Base-by-base conservation (phyloP, 1,140 invertebrate genomes). In the Drosophila dunni region DNA sequence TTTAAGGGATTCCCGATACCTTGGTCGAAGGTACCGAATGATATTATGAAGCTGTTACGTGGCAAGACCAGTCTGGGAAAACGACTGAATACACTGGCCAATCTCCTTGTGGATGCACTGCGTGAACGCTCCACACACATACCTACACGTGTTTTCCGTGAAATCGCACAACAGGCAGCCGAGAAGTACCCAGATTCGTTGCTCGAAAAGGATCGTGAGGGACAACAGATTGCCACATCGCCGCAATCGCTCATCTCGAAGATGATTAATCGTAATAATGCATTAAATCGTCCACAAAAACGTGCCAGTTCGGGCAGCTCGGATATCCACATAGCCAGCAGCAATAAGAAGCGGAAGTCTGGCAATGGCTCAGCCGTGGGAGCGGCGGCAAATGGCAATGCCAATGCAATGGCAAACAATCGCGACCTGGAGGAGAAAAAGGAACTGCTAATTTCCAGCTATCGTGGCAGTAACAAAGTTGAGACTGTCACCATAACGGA, bases 1-100 rank as follows among this genome's bases (percentile, higher is more conserved):
- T 90, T 90, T 36, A 81, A 81, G 40, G 86, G 90, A n/a, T 90
- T 90, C 38, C 62, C 54, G 36, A 90, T 90, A 80, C 85, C 85
- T 51, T 90, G 85, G 85, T 54, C 51, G 4, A 90, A 85, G 79
- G 79, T 90, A 81, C 86, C 85, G 8, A 70, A 71, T 7, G 78
- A 90, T 20, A 82, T 90, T n/a, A 90, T 90, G 85, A 90, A 85
- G 13, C 57, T 77, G 36, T 63, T 90, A 8, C 74, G 79, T 13
- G 51, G 63, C 15, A 90, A 90, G 48, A 68, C 40, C 1, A 86
- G 61, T 15, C 29, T 90, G 38, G 85, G 85, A 36, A 90, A 90
- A 50, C 81, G 86, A 11, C 36, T 90, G 0, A 90, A 90, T 54
- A 72, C 86, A 10, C 54, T 90, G 46, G 81, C 66, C 3, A 90